Conservation (phyloP, 2,797 vertebrate species). For the Periophthalmus magnuspinnatus region DNA sequence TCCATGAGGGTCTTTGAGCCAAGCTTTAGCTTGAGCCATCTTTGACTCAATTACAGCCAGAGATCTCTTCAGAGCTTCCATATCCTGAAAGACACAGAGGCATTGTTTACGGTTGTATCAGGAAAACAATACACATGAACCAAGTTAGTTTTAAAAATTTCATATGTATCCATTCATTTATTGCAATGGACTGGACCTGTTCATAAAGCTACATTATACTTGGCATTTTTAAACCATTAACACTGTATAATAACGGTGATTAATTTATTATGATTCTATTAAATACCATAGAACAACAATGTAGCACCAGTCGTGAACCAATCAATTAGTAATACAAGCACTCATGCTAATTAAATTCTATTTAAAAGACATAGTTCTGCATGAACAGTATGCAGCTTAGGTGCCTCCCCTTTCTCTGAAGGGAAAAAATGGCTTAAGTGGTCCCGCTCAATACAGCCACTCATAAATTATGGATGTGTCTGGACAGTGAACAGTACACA, state of each 20-base stretch:
- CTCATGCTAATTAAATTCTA: background rate
- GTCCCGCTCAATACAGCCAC: slow-evolving; percentile 49
- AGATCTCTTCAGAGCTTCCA: slow-evolving; percentile 95
- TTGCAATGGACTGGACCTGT: background rate
- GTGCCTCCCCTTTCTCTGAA: slow-evolving; percentile 26
- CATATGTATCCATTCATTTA: background rate
- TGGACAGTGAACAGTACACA: slow-evolving; percentile 57
- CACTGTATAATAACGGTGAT: background rate
- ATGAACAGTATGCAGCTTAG: slow-evolving; percentile 5
- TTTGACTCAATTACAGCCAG: slow-evolving; percentile 95
- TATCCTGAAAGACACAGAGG: slow-evolving; percentile 82
- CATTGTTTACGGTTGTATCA: slow-evolving; percentile 9
- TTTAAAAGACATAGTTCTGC: background rate
- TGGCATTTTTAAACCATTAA: background rate
- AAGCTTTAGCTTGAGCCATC: slow-evolving; percentile 92
- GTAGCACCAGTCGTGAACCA: background rate
- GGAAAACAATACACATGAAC: slow-evolving; percentile 8
- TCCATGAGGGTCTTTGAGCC: slow-evolving; percentile 92
- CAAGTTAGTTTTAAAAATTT: background rate
- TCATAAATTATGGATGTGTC: slow-evolving; percentile 65
- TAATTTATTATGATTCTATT: background rate
- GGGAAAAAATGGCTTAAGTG: slow-evolving; percentile 38
- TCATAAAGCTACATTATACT: background rate
- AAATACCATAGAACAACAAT: background rate
- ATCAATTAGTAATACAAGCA: slow-evolving; percentile 1